Percentiles rank a stretch among this genome's conserved stretches.
Conservation (phyloP, 2,113 vertebrate species). For the Rhabdornis inornatus region DNA sequence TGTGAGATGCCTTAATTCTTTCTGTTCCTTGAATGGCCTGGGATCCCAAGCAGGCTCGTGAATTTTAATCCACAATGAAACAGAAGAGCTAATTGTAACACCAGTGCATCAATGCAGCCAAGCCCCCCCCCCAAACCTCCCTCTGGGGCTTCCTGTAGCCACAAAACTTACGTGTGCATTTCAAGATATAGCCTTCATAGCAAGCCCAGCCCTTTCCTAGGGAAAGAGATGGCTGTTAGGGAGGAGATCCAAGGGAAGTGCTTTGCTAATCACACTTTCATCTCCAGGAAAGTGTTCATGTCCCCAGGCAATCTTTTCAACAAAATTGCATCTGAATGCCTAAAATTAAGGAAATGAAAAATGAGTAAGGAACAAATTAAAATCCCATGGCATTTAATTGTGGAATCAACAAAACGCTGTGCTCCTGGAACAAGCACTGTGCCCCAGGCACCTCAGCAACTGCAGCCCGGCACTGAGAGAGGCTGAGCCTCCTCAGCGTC, state of each 20-base stretch:
- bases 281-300: background rate
- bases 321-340: background rate
- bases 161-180: background rate
- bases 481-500: background rate
- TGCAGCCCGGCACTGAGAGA: background rate
- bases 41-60: background rate
- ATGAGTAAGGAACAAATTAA: slow-evolving; percentile 7
- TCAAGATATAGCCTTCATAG: rapidly evolving
- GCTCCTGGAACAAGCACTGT: background rate
- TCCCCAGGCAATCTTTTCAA: background rate
- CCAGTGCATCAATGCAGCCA: rapidly evolving
- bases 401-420: background rate
- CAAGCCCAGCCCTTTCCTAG: background rate
- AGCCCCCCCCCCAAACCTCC: background rate
- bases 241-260: background rate
- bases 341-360: slow-evolving; percentile 21
- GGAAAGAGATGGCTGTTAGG: background rate
- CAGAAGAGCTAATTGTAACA: background rate
- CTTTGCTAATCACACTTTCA: background rate
- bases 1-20: background rate
- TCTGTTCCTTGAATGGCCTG: background rate
- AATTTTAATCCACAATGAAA: background rate
- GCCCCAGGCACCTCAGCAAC: background rate
- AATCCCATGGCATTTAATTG: background rate
- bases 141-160: background rate